Percentiles rank a stretch among this genome's conserved stretches.
phyloP scores from a whole-genome alignment of 2,113 vertebrate species.

The Apistogramma diplotaenia region DNA sequence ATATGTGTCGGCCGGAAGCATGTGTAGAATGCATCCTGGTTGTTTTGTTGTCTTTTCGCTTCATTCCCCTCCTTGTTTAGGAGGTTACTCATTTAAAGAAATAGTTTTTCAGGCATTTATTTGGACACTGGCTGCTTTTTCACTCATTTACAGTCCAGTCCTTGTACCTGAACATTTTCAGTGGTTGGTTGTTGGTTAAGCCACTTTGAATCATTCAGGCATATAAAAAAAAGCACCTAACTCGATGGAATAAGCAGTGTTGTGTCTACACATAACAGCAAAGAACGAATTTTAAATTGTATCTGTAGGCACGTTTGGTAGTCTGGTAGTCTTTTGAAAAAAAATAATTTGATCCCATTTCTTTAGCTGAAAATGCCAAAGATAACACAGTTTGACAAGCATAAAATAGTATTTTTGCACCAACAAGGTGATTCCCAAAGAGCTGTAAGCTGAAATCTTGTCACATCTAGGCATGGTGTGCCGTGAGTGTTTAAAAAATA shows the following conservation, averaged over 20 bases:
- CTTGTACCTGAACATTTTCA: background rate
- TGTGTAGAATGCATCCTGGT: background rate
- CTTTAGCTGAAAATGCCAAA: too few species aligned
- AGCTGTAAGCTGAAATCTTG: too few species aligned
- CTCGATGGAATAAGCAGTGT: rapidly evolving
- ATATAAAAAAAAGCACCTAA: background rate
- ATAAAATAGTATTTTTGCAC: too few species aligned
- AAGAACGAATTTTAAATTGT: background rate
- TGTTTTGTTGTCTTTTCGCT: background rate
- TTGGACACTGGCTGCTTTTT: too few species aligned
- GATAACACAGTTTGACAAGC: too few species aligned
- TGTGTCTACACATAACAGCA: background rate
- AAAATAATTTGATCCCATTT: too few species aligned
- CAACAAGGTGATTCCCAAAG: too few species aligned
- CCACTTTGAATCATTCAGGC: background rate
- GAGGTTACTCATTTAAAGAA: too few species aligned
- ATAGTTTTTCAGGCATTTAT: too few species aligned
- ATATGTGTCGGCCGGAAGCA: background rate
- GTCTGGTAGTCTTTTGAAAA: too few species aligned
- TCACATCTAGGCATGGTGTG: too few species aligned
- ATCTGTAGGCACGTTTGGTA: background rate
- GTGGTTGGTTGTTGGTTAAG: background rate
- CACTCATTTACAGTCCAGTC: rapidly evolving
- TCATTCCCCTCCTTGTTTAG: background rate
- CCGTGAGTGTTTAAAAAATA: too few species aligned